Evolutionary conservation across 30 jellyfish, hydroid and myxozoan species (phyloP), one percentile per base, ranked within the genome.

Genomic region (Calvadosia cruxmelitensis): DNA sequence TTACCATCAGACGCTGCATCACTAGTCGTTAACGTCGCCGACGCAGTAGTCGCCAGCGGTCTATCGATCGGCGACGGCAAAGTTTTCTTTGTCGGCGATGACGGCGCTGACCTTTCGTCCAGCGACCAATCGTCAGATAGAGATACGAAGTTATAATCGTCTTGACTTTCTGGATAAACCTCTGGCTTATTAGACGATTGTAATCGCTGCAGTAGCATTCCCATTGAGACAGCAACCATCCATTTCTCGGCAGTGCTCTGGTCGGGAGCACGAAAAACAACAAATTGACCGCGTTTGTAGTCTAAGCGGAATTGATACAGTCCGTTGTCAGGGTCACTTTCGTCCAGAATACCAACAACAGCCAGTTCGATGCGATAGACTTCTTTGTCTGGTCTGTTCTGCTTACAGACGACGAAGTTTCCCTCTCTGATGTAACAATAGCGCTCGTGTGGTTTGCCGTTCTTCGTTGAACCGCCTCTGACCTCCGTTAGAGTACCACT

Each of bases 151-250:
- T 42, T 42, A 42, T 5, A 42, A 42, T 42, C 57, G 57, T 63
- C 53, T 31, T 73, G 53, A 15, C 33, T 42, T n/a, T 42, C 27
- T 3, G 26, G 30, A 25, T 30, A 73, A 5, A 50, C 49, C 25
- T 61, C 36, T 3, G 32, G 84, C 26, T 31, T 34, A 24, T 23
- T 15, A 10, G 73, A n/a, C 3, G 74, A 29, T 27, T 92, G 74
- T 35, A 91, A 85, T 27, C 87, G 74, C 42, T 91, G 96, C 26
- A 82, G 84, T 3, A 91, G 78, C 2, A 91, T 91, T 27, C 94
- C 99, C 99, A 91, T 81, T 0, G 99, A 91, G 50, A 91, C 84
- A 27, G 95, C 99, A 3, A 91, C 99, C 99, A 91, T 91, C 99
- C 99, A 91, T 29, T 76, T 64, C 25, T 91, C 99, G 1, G 99